Percentiles rank a stretch among this genome's conserved stretches.
Conservation (phyloP, 2,113 vertebrate genomes). For the Climacteris rufus region DNA sequence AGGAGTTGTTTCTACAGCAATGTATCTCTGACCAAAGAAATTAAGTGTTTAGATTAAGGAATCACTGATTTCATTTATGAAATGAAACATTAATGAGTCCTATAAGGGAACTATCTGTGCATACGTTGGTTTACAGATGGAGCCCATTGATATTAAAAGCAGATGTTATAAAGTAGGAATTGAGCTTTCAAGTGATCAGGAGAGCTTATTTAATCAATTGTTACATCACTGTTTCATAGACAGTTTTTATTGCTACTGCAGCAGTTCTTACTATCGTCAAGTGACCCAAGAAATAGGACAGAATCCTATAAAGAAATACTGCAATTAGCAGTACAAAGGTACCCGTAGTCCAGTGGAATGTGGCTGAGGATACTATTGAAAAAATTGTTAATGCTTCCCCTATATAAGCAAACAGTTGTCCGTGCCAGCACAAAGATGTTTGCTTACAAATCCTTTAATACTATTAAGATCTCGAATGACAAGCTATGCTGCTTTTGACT, state of each 20-base stretch:
- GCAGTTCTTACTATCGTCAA: neutral
- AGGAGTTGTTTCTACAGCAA: neutral
- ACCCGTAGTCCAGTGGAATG: neutral
- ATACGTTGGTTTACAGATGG: neutral
- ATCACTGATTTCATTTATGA: neutral
- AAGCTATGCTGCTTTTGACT: constrained; percentile 11
- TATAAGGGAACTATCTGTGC: neutral
- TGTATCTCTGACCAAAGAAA: neutral
- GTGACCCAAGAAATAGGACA: neutral
- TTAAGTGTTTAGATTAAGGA: neutral
- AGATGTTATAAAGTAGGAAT: neutral
- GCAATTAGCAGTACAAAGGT: constrained; percentile 50
- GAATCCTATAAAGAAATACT: constrained; percentile 39
- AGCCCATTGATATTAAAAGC: neutral
- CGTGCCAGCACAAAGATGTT: neutral
- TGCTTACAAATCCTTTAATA: constrained; percentile 57
- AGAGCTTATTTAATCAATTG: neutral
- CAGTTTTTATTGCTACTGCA: neutral
- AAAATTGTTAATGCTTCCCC: constrained; percentile 29
- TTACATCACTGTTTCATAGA: neutral
- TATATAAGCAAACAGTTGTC: constrained; percentile 42
- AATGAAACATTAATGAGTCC: neutral
- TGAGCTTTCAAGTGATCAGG: neutral
- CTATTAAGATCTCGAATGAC: constrained; percentile 60
- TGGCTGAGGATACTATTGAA: constrained; percentile 42